Percentiles rank a stretch among this genome's conserved stretches.
These are phyloP conservation scores for Philonicus albiceps DNA, from an alignment of 2,888 invertebrate genomes.

Conservation along the genomic window DNA sequence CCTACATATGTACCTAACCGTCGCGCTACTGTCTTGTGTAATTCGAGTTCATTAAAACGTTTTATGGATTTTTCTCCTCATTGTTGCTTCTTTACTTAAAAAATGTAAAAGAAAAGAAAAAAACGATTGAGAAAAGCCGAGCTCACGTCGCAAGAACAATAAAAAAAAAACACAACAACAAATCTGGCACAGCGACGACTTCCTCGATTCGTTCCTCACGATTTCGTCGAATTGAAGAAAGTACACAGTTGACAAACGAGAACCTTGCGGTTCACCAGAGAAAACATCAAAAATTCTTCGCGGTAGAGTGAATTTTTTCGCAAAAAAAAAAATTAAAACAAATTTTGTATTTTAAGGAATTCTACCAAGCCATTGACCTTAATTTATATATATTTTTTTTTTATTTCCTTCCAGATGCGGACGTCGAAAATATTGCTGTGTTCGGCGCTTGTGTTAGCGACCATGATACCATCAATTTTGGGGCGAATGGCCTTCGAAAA, in stretches of 20 bases:
- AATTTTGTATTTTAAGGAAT: neutral
- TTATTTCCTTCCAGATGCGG: slow-evolving; percentile 47
- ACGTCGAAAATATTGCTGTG: slow-evolving; percentile 33
- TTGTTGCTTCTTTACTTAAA: neutral
- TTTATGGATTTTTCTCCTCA: slow-evolving; percentile 9
- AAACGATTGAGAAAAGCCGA: neutral
- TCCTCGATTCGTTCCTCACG: neutral
- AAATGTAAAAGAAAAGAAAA: neutral
- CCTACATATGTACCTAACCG: neutral
- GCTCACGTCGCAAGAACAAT: neutral
- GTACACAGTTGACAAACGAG: neutral
- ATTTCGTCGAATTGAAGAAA: neutral
- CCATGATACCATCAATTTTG: slow-evolving; percentile 61
- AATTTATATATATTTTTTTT: neutral
- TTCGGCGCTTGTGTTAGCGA: slow-evolving; percentile 49
- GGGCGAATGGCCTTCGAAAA: slow-evolving; percentile 92
- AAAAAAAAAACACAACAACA: neutral
- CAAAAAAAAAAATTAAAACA: neutral
- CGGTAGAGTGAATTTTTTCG: neutral
- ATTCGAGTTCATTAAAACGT: slow-evolving; percentile 28
- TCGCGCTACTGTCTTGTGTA: neutral
- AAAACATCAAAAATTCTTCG: neutral
- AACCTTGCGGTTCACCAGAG: slow-evolving; percentile 14
- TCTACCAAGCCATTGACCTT: slow-evolving; percentile 20
- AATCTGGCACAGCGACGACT: neutral